Evolutionary conservation across 2,888 invertebrate species (phyloP).

Genomic region (Ormyrus pomaceus): DNA sequence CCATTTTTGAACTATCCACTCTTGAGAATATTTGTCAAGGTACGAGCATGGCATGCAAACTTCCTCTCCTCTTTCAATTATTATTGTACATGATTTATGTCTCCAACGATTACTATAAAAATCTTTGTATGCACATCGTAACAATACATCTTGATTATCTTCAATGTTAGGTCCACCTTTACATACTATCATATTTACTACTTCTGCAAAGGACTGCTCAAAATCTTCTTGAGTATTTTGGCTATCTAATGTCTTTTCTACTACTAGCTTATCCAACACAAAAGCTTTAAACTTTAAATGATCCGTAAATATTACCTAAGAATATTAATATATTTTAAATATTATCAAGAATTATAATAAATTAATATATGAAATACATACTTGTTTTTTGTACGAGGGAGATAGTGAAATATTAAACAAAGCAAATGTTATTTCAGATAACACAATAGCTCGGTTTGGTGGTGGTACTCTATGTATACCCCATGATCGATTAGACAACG

Average conservation of each 20-base stretch:
- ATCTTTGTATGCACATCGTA: constrained; percentile 54
- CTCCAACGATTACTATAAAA: constrained; percentile 57
- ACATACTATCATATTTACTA: constrained; percentile 55
- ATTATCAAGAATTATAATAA: constrained; percentile 5
- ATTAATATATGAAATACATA: constrained; percentile 2
- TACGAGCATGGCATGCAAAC: constrained; percentile 55
- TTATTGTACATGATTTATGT: constrained; percentile 58
- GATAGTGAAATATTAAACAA: constrained; percentile 45
- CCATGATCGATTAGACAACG: constrained; percentile 54
- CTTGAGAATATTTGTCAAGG: constrained; percentile 56
- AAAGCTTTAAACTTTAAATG: constrained; percentile 56
- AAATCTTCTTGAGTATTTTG: constrained; percentile 57
- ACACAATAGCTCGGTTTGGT: constrained; percentile 55
- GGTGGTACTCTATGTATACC: constrained; percentile 57
- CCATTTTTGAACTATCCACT: constrained; percentile 45
- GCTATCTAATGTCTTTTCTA: constrained; percentile 54
- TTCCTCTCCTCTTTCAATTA: constrained; percentile 54
- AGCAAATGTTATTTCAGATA: constrained; percentile 56
- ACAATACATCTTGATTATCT: constrained; percentile 55
- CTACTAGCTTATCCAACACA: constrained; percentile 56
- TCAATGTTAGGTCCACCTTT: constrained; percentile 55
- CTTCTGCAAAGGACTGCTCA: constrained; percentile 57
- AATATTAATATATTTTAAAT: constrained; percentile 15
- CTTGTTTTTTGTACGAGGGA: constrained; percentile 57
- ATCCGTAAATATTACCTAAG: constrained; percentile 56